Conservation (phyloP, 2,113 vertebrate species). For the Plecotus auritus region DNA sequence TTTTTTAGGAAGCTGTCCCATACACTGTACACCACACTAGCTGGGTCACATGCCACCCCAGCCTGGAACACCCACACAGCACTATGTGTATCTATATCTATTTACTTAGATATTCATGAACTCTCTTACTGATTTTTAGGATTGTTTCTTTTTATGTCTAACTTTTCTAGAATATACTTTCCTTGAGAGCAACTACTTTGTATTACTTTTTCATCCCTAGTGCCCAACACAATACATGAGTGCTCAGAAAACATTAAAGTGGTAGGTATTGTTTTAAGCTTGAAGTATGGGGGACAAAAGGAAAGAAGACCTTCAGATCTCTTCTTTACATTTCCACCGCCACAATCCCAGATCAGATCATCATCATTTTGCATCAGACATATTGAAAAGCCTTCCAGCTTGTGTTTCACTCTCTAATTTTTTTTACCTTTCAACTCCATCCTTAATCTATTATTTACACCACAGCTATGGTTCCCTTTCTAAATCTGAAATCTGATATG, state of each 20-base stretch:
- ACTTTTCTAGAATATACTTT: not conserved
- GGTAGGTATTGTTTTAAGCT: conserved; percentile 12
- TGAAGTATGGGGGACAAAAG: not conserved
- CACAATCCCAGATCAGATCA: not conserved
- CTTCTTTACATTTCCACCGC: not conserved
- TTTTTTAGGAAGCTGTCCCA: not conserved
- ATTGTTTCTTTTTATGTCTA: not conserved
- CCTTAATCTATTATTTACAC: not conserved
- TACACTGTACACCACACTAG: not conserved
- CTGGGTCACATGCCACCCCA: not conserved
- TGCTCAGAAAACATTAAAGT: not conserved
- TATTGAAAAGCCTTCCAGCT: not conserved
- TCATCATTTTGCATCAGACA: not conserved
- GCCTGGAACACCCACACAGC: not conserved
- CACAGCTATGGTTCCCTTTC: not conserved
- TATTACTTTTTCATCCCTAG: not conserved
- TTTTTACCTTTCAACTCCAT: not conserved
- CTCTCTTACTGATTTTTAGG: not conserved
- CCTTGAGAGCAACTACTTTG: not conserved
- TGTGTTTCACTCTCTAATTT: not conserved
- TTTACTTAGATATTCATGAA: not conserved
- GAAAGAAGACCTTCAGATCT: not conserved
- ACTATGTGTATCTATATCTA: not conserved
- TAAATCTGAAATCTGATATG: conserved; percentile 2
- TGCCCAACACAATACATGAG: not conserved